Evolutionary conservation across 64 coral and sea anemone species (phyloP).

Genomic region (Pachyseris speciosa): DNA sequence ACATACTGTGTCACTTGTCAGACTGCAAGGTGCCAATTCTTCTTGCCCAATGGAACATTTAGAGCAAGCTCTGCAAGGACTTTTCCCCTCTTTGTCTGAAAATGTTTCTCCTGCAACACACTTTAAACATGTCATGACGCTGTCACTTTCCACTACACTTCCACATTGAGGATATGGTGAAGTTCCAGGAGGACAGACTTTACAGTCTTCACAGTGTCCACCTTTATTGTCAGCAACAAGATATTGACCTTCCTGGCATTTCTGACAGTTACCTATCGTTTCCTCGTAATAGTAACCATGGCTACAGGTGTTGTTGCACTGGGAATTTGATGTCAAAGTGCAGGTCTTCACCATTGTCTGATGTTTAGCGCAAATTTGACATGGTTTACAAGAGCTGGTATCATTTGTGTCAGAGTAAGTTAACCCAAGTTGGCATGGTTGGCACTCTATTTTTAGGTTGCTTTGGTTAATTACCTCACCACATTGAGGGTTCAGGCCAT

Average conservation of each 20-base stretch:
- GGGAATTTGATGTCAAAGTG: constrained; percentile 7
- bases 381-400: constrained; percentile 10
- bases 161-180: constrained; percentile 34
- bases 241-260: constrained; percentile 49
- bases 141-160: constrained; percentile 1
- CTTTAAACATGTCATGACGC: background rate
- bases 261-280: constrained; percentile 12
- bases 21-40: constrained; percentile 31
- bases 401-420: constrained; percentile 28
- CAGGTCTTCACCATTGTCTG: constrained; percentile 29
- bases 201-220: constrained; percentile 16
- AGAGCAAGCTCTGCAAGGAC: constrained; percentile 37
- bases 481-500: constrained; percentile 32
- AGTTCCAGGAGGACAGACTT: background rate
- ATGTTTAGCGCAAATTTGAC: background rate
- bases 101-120: constrained; percentile 38
- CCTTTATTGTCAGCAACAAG: background rate
- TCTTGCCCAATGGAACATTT: constrained; percentile 45
- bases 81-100: background rate
- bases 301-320: constrained; percentile 7
- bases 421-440: constrained; percentile 1
- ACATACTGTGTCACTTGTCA: constrained; percentile 62
- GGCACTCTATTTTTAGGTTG: background rate
- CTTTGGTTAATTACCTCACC: background rate
- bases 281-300: constrained; percentile 21